Conservation (phyloP, 2,888 invertebrate genomes). For the Hypercompe scribonia region DNA sequence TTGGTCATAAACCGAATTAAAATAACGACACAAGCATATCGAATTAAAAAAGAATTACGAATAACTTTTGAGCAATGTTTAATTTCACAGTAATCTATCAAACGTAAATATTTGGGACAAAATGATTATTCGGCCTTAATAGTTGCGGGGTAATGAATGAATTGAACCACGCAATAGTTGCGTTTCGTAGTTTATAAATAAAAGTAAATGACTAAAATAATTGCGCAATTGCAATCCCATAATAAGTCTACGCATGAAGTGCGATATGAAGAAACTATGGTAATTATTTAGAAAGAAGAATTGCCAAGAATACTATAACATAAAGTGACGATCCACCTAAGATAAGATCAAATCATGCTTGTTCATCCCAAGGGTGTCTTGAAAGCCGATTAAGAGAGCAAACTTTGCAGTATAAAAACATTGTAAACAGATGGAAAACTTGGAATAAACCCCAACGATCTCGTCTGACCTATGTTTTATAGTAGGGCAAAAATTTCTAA, state of each 20-base stretch:
- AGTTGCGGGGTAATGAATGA: constrained; percentile 26
- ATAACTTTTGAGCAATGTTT: constrained; percentile 33
- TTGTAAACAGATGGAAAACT: too few relatives aligned
- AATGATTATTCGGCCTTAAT: constrained; percentile 29
- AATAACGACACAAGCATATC: constrained; percentile 3
- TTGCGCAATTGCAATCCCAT: constrained; percentile 21
- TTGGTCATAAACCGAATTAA: constrained; percentile 7
- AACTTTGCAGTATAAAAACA: too few relatives aligned
- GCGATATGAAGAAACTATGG: constrained; percentile 13
- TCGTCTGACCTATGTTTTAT: too few relatives aligned
- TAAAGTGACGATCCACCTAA: background rate
- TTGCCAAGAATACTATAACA: background rate
- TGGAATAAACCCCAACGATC: too few relatives aligned
- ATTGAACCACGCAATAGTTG: constrained; percentile 21
- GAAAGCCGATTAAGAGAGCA: too few relatives aligned
- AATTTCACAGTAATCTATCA: constrained; percentile 27
- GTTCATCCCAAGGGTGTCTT: too few relatives aligned
- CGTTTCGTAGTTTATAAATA: constrained; percentile 29
- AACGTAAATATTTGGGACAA: constrained; percentile 31
- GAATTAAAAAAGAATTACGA: constrained; percentile 24
- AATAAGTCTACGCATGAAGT: constrained; percentile 10
- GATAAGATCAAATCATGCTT: too few relatives aligned
- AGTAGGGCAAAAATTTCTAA: too few relatives aligned
- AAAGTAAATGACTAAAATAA: constrained; percentile 30
- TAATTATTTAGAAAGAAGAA: constrained; percentile 16